These are phyloP conservation scores for Leptopilina syphax DNA, from an alignment of 2,888 invertebrate genomes.

Conservation along the genomic window DNA sequence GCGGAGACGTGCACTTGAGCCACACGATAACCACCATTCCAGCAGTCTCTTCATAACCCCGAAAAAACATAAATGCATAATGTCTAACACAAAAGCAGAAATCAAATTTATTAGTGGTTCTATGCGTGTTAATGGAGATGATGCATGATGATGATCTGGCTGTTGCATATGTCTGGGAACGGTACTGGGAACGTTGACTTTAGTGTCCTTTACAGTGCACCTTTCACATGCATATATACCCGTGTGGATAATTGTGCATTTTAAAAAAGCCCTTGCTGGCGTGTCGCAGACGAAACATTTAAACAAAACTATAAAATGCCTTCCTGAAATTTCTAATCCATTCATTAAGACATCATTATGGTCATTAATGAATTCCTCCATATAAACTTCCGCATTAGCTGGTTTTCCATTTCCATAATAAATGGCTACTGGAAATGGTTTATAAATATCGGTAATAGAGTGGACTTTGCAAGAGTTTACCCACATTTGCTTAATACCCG, in stretches of 20 bases:
- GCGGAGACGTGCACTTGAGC: neutral
- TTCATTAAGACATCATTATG: neutral
- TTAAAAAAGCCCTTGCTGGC: neutral
- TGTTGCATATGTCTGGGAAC: too few species aligned
- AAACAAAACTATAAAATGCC: neutral
- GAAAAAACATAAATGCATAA: neutral
- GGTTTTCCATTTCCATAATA: neutral
- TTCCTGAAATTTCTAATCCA: neutral
- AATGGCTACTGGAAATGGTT: conserved; percentile 1
- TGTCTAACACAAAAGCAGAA: neutral
- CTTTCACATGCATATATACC: too few species aligned
- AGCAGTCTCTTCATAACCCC: neutral
- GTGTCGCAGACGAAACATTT: neutral
- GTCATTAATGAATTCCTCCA: neutral
- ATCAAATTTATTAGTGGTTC: neutral
- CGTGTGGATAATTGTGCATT: too few species aligned
- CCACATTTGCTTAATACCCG: too few species aligned
- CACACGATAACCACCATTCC: neutral
- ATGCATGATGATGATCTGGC: too few species aligned
- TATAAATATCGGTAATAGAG: neutral
- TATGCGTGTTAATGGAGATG: too few species aligned
- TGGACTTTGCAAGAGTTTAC: too few species aligned
- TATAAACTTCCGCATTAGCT: neutral
- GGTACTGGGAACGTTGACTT: too few species aligned
- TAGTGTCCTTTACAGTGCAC: too few species aligned